Evolutionary conservation across 2,888 invertebrate genomes (phyloP), one percentile per base, ranked within the genome.

Genomic region (Pilophorus perplexus): DNA sequence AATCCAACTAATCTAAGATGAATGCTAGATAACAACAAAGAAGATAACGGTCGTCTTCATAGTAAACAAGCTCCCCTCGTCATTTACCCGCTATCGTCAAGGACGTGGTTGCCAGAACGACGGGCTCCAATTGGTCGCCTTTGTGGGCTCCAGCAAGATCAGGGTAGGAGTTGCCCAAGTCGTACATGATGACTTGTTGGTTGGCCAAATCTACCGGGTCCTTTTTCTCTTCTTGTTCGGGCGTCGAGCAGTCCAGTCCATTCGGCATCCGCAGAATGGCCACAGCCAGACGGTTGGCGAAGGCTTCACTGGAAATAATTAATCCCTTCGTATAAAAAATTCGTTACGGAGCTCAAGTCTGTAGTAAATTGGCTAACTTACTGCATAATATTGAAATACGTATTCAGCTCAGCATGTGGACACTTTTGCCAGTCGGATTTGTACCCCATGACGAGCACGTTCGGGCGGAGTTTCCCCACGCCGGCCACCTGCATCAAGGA

Each of bases 381-480:
- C 92, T 97, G 96, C 81, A 98, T 88, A 33, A 94, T 85, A 76
- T 93, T 93, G 74, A 98, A 95, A 79, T 99, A 99, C 75, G 92
- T 89, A 59, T 85, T 83, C 42, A 95, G 80, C 70, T 90, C 89
- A 59, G 85, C 83, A 18, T 82, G 82, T 1, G 85, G 83, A 74
- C 92, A 89, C 4, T 83, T 85, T 73, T 85, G 84, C 98, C 98
- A 99, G 77, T 97, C 89, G 68, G 85, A 83, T 77, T 98, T 98
- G 80, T 90, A 96, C 6, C 99, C 99, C 84, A 98, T 85, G 74
- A 98, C 79, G 18, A 98, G 79, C 71, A 96, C 93, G 76, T 99
- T 99, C 0, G 99, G 98, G 69, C 85, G 86, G 69, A 99, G 80
- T 78, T 96, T 96, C 0, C 98, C 98, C 59, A 98, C 83, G 1